Percentiles rank a stretch among this genome's conserved stretches.
Conservation (phyloP, 2,888 invertebrate species). For the Drosophila planitibia region DNA sequence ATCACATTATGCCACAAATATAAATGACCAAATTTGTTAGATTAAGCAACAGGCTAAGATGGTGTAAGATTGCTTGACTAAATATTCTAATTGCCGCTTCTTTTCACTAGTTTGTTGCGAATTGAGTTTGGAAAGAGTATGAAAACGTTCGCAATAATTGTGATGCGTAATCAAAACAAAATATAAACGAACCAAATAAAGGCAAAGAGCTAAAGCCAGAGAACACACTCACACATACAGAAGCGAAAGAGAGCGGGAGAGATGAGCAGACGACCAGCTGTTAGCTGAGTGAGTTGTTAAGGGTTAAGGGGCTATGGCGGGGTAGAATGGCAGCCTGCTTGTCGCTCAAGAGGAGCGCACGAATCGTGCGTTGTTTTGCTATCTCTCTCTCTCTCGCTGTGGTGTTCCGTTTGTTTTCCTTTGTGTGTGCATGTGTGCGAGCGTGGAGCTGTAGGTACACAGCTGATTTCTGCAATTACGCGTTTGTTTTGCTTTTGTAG, state of each 20-base stretch:
- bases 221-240: constrained; percentile 11
- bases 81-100: neutral
- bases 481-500: constrained; percentile 75
- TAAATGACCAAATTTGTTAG: neutral
- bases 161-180: constrained; percentile 58
- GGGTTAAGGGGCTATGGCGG: constrained; percentile 6
- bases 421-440: constrained; percentile 49
- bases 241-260: constrained; percentile 24
- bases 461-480: constrained; percentile 85
- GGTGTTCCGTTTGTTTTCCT: constrained; percentile 42
- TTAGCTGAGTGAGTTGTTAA: constrained; percentile 38
- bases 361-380: constrained; percentile 58
- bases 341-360: constrained; percentile 66
- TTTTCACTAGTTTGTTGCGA: neutral
- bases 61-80: neutral
- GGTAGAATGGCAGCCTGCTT: constrained; percentile 32
- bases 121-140: constrained; percentile 33
- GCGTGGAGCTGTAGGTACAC: constrained; percentile 80
- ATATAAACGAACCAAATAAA: constrained; percentile 64
- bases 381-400: constrained; percentile 46
- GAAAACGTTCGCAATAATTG: constrained; percentile 19
- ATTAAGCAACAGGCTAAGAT: neutral
- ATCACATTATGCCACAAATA: neutral
- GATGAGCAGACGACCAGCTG: constrained; percentile 47
- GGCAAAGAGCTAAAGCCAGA: constrained; percentile 49